These are phyloP conservation scores for Dynastes tityus DNA, from an alignment of 2,888 invertebrate genomes.

Conservation along the genomic window DNA sequence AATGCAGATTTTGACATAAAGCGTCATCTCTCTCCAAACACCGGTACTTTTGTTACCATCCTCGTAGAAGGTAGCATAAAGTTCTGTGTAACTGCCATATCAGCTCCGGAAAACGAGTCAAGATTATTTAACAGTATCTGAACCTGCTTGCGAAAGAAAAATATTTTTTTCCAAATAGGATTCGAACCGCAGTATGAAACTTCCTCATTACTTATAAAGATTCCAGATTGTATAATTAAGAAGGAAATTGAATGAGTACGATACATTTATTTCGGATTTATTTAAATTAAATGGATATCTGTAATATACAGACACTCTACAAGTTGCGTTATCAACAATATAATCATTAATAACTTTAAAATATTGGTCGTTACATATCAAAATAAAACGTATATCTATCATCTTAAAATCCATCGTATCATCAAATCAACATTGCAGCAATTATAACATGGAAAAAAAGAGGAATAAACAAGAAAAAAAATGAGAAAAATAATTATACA, in stretches of 20 bases:
- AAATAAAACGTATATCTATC: constrained; percentile 54
- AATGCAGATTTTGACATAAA: no score
- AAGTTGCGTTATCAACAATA: constrained; percentile 59
- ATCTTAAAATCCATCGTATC: constrained; percentile 30
- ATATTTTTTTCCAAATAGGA: no score
- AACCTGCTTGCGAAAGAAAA: no score
- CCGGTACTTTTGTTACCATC: no score
- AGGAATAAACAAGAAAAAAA: background rate
- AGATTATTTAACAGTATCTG: no score
- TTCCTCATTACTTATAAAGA: no score
- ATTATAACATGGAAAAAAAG: constrained; percentile 1
- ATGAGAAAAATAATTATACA: background rate
- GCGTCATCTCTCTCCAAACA: no score
- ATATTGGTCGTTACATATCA: constrained; percentile 56
- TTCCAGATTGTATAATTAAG: background rate
- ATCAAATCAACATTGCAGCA: constrained; percentile 18
- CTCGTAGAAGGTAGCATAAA: no score
- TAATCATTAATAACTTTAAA: constrained; percentile 53
- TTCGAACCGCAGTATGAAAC: no score
- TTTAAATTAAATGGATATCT: constrained; percentile 64
- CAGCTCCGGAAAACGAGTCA: no score
- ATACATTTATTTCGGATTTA: constrained; percentile 45
- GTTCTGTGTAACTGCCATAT: no score
- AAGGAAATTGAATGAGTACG: constrained; percentile 33
- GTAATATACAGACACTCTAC: constrained; percentile 68